Percentiles rank a stretch among this genome's conserved stretches.
Evolutionary conservation across 2,113 vertebrate species (phyloP).

Genomic region (Phrynosoma blainvillii): DNA sequence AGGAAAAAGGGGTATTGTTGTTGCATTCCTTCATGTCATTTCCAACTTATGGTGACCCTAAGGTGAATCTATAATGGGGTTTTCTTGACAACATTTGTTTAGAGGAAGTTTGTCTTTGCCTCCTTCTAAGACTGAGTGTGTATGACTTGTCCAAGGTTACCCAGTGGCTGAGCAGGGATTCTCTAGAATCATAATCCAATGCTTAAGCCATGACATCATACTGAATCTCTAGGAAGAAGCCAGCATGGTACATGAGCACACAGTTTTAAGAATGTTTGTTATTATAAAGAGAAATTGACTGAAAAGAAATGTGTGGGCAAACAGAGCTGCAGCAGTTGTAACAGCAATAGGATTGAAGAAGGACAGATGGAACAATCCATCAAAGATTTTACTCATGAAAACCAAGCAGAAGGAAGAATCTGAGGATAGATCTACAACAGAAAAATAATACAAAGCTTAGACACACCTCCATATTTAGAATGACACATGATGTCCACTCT

Average conservation of each 20-base stretch:
- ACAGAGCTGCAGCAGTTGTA: not conserved
- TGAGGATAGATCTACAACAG: not conserved
- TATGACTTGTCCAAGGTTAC: too few species aligned
- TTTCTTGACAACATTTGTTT: too few species aligned
- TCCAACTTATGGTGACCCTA: too few species aligned
- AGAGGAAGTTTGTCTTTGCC: too few species aligned
- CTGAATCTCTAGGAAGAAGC: not conserved
- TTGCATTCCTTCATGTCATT: too few species aligned
- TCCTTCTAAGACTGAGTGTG: too few species aligned
- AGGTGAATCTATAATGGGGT: too few species aligned
- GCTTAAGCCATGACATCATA: too few species aligned
- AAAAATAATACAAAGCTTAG: not conserved
- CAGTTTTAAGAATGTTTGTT: not conserved
- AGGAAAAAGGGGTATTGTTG: not conserved
- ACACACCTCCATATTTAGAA: not conserved
- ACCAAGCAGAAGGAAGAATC: not conserved
- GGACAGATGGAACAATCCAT: too few species aligned
- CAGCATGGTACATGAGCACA: not conserved
- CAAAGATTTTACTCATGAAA: not conserved
- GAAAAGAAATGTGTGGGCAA: not conserved
- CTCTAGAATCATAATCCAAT: too few species aligned
- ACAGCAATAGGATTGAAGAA: not conserved
- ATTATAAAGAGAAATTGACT: not conserved
- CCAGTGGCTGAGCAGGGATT: too few species aligned
- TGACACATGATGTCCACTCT: not conserved